These are phyloP conservation scores for Crotophaga sulcirostris DNA, from an alignment of 2,113 vertebrate species.

Conservation along the genomic window DNA sequence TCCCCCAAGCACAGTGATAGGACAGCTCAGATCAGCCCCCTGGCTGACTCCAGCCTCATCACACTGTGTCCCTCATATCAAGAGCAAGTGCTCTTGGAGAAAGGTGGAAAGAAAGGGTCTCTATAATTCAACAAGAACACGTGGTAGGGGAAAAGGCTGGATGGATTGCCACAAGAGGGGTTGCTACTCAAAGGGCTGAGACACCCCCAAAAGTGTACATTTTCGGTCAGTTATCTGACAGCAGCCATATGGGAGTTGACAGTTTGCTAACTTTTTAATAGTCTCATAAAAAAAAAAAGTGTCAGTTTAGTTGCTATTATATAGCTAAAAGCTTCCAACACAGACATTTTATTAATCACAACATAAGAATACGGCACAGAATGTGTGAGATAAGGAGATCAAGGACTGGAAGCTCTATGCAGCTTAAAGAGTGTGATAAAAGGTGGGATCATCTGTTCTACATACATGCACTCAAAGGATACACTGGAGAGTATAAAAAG, in stretches of 20 bases:
- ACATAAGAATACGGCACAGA: neutral
- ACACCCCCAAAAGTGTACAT: neutral
- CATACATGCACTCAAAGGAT: neutral
- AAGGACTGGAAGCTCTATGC: neutral
- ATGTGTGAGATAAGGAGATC: neutral
- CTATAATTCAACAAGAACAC: neutral
- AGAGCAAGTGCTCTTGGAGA: neutral
- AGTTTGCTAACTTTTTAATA: neutral
- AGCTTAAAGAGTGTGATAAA: neutral
- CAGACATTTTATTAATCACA: neutral
- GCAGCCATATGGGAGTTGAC: neutral
- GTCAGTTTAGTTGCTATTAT: neutral
- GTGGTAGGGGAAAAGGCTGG: neutral
- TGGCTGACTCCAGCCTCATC: neutral
- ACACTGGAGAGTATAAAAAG: neutral
- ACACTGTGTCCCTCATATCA: neutral
- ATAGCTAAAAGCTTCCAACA: neutral
- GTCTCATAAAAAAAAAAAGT: neutral
- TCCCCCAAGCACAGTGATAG: too few relatives aligned
- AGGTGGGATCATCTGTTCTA: neutral
- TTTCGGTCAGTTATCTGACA: neutral
- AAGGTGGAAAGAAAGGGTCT: neutral
- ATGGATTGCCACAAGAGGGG: neutral
- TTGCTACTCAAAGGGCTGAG: neutral
- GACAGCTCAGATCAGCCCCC: neutral